Evolutionary conservation across 2,888 invertebrate genomes (phyloP).

Genomic region (Hyppa rectilinea): DNA sequence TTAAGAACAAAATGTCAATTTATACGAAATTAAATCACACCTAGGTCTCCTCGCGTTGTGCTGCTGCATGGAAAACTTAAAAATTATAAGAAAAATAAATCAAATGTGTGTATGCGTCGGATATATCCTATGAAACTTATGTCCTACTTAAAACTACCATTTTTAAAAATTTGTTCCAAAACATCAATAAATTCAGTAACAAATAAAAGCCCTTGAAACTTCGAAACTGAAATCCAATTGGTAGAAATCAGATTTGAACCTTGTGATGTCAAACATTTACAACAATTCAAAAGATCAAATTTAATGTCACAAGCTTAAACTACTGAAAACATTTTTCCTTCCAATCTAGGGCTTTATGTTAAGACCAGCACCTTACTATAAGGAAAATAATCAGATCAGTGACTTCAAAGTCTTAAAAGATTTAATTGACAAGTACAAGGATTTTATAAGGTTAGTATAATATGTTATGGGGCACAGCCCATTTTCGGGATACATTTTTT

Average conservation of each 20-base stretch:
- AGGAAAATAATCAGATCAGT: constrained; percentile 73
- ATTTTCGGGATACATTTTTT: constrained; percentile 42
- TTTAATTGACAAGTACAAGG: constrained; percentile 67
- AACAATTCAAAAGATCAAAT: constrained; percentile 73
- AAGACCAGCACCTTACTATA: constrained; percentile 73
- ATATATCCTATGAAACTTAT: constrained; percentile 75
- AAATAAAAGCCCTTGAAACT: constrained; percentile 75
- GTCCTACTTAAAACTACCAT: constrained; percentile 70
- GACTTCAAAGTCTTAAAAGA: constrained; percentile 55
- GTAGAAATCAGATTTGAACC: constrained; percentile 70
- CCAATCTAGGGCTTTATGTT: constrained; percentile 55
- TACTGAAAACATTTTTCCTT: constrained; percentile 57
- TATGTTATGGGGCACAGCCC: constrained; percentile 44
- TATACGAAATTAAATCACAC: constrained; percentile 79
- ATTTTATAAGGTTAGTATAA: constrained; percentile 48
- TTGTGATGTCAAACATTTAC: constrained; percentile 87
- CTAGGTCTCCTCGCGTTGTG: constrained; percentile 69
- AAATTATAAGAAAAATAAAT: constrained; percentile 68
- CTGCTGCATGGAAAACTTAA: constrained; percentile 66
- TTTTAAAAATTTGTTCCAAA: constrained; percentile 83
- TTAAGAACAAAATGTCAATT: constrained; percentile 81
- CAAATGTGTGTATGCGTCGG: constrained; percentile 72
- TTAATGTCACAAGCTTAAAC: constrained; percentile 61
- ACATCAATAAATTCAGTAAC: constrained; percentile 81
- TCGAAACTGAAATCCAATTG: constrained; percentile 67